A percentile compares a stretch with the other conserved stretches of the same genome.
These are phyloP conservation scores for Muscicapa comitata DNA, from an alignment of 2,797 vertebrate species.

Conservation along the genomic window DNA sequence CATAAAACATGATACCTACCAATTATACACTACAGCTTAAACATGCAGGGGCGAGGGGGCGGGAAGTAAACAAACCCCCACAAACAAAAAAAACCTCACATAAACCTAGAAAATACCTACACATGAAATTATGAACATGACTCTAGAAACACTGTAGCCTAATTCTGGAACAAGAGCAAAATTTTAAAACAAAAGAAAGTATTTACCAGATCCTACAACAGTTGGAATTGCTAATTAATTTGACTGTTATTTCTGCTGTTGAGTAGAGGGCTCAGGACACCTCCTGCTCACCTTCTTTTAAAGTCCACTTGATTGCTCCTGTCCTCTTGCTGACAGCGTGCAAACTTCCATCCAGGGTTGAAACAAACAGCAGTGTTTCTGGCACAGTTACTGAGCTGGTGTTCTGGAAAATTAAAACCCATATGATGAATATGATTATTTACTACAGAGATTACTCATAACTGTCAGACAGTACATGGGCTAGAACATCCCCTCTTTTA, in stretches of 20 bases:
- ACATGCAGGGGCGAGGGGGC: neutral
- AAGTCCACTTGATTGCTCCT: slow-evolving; percentile 94
- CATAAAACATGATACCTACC: neutral
- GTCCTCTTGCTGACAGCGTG: slow-evolving; percentile 96
- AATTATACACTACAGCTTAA: neutral
- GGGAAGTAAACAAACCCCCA: neutral
- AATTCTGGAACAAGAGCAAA: neutral
- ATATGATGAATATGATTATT: neutral
- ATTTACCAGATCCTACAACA: neutral
- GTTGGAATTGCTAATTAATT: neutral
- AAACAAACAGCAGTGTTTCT: slow-evolving; percentile 94
- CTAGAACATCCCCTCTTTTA: neutral
- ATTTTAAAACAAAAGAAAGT: neutral
- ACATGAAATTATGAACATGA: neutral
- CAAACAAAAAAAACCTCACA: neutral
- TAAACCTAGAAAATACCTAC: neutral
- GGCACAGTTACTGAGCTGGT: slow-evolving; percentile 88
- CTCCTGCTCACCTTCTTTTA: slow-evolving; percentile 90
- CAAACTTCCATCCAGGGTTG: slow-evolving; percentile 93
- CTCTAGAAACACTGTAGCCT: neutral
- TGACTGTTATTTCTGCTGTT: neutral
- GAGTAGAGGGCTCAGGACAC: neutral
- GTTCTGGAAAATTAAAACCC: slow-evolving; percentile 69
- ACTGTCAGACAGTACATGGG: neutral
- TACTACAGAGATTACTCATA: neutral